Evolutionary conservation across 2,113 vertebrate species (phyloP).

Genomic region (Corydoras maculifer): DNA sequence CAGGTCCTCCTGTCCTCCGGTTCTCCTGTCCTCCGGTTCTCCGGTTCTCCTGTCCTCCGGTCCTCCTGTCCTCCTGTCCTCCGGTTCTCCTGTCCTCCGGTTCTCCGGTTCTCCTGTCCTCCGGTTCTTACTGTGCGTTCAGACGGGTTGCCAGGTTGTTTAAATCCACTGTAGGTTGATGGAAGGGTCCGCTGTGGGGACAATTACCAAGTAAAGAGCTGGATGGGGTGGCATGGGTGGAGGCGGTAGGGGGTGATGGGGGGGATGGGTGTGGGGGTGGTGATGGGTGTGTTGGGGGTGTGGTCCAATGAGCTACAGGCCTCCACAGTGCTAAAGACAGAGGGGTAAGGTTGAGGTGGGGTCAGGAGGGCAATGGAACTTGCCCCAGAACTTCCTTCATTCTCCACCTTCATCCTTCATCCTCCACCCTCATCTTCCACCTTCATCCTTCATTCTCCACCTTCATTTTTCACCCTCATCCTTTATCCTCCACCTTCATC

Average conservation of each 20-base stretch:
- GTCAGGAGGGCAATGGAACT: too few species aligned
- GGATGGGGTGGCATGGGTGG: background rate
- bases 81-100: background rate
- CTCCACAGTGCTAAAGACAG: too few species aligned
- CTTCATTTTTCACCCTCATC: too few species aligned
- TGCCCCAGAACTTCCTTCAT: too few species aligned
- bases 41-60: background rate
- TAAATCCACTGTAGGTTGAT: slow-evolving; percentile 53
- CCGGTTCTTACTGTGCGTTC: slow-evolving; percentile 16
- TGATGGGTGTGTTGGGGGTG: slow-evolving; percentile 1
- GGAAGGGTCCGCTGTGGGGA: slow-evolving; percentile 42
- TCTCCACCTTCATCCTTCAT: too few species aligned
- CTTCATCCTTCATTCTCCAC: too few species aligned
- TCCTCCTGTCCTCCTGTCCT: background rate
- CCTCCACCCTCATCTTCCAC: too few species aligned
- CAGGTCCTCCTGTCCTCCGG: too few species aligned
- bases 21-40: background rate
- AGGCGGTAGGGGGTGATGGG: background rate
- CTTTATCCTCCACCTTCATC: too few species aligned
- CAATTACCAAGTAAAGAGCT: slow-evolving; percentile 34
- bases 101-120: background rate
- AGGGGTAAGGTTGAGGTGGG: too few species aligned
- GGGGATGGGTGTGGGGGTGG: background rate
- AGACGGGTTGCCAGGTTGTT: slow-evolving; percentile 44
- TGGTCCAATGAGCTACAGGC: background rate